Conservation (phyloP, 2,113 vertebrate species). For the Notothenia coriiceps region DNA sequence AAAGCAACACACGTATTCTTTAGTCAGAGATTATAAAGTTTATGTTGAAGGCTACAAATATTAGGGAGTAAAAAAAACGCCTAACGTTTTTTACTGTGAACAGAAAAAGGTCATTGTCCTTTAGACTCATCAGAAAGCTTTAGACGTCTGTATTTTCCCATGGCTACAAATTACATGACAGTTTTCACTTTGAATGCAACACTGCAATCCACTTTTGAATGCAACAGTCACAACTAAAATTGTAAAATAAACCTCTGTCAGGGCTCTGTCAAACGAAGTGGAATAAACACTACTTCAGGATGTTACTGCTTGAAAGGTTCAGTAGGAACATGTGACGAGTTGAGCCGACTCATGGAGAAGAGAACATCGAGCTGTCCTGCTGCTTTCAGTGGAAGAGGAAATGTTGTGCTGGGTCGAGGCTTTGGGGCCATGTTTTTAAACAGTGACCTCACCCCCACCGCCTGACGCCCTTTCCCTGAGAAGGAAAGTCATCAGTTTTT, state of each 20-base stretch:
- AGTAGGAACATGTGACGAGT: constrained; percentile 46
- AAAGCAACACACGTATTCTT: background rate
- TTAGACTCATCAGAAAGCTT: background rate
- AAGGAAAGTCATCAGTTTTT: constrained; percentile 56
- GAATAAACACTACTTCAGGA: background rate
- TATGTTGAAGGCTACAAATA: constrained; percentile 1
- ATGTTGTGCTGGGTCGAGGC: constrained; percentile 53
- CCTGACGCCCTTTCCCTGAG: constrained; percentile 66
- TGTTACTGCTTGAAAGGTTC: background rate
- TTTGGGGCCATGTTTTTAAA: constrained; percentile 72
- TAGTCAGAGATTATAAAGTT: constrained; percentile 11
- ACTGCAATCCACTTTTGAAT: background rate
- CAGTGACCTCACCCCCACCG: constrained; percentile 76
- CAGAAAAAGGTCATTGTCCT: constrained; percentile 20
- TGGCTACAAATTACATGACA: constrained; percentile 1
- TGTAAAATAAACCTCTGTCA: background rate
- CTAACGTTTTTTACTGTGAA: background rate
- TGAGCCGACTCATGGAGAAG: constrained; percentile 9
- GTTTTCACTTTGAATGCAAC: constrained; percentile 10
- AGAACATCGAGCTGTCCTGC: constrained; percentile 12
- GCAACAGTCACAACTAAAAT: background rate
- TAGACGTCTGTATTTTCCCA: background rate
- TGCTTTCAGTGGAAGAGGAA: constrained; percentile 51
- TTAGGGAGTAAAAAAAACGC: background rate
- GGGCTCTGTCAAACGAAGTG: background rate